Conservation (phyloP, 2,797 vertebrate genomes). For the Anableps anableps region DNA sequence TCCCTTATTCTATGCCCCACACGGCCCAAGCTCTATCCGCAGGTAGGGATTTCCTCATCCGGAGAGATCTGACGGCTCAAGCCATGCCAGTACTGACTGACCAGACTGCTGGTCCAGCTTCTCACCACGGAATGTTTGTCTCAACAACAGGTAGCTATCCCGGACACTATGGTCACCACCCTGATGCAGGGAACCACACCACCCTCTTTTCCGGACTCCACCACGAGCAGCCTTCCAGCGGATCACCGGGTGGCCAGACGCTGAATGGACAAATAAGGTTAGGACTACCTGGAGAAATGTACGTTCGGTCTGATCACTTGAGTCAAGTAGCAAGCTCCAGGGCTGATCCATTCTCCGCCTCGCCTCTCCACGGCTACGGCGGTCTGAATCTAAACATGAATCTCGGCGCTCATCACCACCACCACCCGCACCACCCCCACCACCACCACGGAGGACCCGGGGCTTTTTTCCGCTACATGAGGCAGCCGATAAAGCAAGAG, state of each 20-base stretch:
- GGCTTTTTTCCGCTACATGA: slow-evolving; percentile 97
- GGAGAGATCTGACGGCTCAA: slow-evolving; percentile 90
- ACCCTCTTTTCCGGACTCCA: slow-evolving; percentile 93
- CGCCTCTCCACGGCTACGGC: slow-evolving; percentile 91
- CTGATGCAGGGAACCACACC: slow-evolving; percentile 90
- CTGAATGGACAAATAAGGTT: slow-evolving; percentile 97
- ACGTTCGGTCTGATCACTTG: slow-evolving; percentile 95
- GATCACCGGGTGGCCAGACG: slow-evolving; percentile 91
- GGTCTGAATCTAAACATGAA: slow-evolving; percentile 96
- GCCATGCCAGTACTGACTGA: slow-evolving; percentile 89
- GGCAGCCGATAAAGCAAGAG: slow-evolving; percentile 98
- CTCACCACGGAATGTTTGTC: slow-evolving; percentile 98
- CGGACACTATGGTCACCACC: slow-evolving; percentile 92
- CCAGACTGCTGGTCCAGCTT: slow-evolving; percentile 86
- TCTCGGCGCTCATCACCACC: slow-evolving; percentile 85
- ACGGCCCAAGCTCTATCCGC: slow-evolving; percentile 86
- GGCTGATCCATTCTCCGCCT: slow-evolving; percentile 92
- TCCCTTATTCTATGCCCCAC: slow-evolving; percentile 87
- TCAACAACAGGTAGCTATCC: slow-evolving; percentile 99
- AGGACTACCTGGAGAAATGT: slow-evolving; percentile 99
- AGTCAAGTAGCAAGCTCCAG: slow-evolving; percentile 91
- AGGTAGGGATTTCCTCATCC: slow-evolving; percentile 91
- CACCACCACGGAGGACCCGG: slow-evolving; percentile 86
- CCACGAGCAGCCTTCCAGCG: slow-evolving; percentile 90
- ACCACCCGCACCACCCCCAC: slow-evolving; percentile 78